Conservation (phyloP, 2,797 vertebrate species). For the Sciaenops ocellatus region DNA sequence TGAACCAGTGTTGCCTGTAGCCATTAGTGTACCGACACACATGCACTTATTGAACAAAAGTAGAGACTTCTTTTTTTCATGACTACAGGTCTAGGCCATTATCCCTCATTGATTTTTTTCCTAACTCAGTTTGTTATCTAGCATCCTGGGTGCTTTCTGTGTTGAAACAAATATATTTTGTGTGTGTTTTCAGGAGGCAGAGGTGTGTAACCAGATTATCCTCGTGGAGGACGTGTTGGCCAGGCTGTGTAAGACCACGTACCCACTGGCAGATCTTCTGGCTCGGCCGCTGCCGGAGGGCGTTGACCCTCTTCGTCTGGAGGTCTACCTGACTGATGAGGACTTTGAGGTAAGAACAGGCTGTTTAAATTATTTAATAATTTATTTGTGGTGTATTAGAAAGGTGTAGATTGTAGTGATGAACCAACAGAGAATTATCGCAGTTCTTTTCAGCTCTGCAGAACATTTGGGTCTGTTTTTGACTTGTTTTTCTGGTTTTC, state of each 20-base stretch:
- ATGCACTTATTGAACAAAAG: background rate
- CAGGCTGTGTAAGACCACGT: slow-evolving; percentile 90
- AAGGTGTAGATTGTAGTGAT: no score
- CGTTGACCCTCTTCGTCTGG: slow-evolving; percentile 93
- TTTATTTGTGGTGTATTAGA: no score
- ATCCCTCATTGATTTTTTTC: slow-evolving; percentile 9
- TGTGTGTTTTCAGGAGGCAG: slow-evolving; percentile 87
- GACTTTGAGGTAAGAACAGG: slow-evolving; percentile 90
- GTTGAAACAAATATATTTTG: background rate
- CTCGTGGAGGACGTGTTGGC: slow-evolving; percentile 94
- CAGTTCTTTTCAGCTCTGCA: background rate
- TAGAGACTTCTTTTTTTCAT: background rate
- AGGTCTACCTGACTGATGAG: slow-evolving; percentile 93
- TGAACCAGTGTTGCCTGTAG: background rate
- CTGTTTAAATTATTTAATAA: background rate
- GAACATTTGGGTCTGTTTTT: background rate
- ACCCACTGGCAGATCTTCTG: slow-evolving; percentile 89
- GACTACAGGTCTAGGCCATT: slow-evolving; percentile 18
- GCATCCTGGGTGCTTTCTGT: slow-evolving; percentile 2
- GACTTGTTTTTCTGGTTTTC: background rate
- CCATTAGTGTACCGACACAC: slow-evolving; percentile 6
- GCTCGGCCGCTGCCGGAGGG: slow-evolving; percentile 93
- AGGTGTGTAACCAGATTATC: slow-evolving; percentile 94
- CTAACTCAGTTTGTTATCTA: background rate
- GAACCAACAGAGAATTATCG: no score